Evolutionary conservation across 2,113 vertebrate species (phyloP).

Genomic region (Xiphias gladius): DNA sequence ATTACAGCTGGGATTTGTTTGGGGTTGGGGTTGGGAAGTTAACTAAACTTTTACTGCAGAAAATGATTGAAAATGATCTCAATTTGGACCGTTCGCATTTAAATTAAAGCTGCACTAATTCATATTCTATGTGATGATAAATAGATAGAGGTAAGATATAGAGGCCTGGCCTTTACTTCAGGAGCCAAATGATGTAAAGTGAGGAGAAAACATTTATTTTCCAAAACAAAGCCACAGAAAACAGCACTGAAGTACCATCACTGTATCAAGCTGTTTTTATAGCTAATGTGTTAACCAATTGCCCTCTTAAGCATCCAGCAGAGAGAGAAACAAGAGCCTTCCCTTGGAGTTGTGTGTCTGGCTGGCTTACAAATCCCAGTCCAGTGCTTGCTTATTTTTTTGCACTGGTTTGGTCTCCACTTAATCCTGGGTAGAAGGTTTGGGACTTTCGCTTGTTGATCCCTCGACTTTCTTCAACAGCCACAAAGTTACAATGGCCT

Average conservation of each 20-base stretch:
- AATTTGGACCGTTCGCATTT: not conserved
- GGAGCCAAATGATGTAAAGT: not conserved
- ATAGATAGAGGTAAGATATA: not conserved
- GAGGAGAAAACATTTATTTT: not conserved
- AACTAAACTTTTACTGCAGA: not conserved
- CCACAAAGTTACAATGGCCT: not conserved
- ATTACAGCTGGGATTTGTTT: slow-evolving; percentile 18
- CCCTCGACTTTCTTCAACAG: no score
- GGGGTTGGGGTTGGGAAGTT: not conserved
- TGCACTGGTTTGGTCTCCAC: no score
- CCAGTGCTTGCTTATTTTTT: no score
- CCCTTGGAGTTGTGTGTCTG: not conserved
- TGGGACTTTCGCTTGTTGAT: no score
- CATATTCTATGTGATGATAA: no score
- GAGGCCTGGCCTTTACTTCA: not conserved
- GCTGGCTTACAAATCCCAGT: no score
- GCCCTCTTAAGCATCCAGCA: not conserved
- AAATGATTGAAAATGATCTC: not conserved
- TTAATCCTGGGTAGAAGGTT: not conserved
- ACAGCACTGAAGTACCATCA: not conserved
- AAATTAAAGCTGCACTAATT: not conserved
- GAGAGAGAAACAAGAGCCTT: not conserved
- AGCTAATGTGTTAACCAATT: not conserved
- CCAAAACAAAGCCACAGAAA: not conserved
- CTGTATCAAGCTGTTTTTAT: not conserved